Evolutionary conservation across 2,888 invertebrate species (phyloP), one percentile per base, ranked within the genome.

Genomic region (Dolichomitus sp.): DNA sequence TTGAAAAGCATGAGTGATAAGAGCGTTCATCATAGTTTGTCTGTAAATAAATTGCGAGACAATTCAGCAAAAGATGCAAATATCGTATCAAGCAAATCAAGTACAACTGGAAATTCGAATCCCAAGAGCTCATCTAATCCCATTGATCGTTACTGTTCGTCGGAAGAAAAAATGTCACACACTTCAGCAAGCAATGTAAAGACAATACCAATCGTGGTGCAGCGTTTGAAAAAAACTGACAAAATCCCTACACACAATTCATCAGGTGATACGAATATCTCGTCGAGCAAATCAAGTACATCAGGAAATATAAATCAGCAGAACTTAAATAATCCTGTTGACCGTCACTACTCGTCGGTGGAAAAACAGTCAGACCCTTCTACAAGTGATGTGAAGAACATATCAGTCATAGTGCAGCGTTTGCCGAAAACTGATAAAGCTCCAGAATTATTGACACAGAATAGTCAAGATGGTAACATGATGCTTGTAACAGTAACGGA

Each of bases 381-480:
- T 11, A 30, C 1, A 11, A 50, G 37, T 37, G 72, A 72, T 27
- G 48, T 57, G 7, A 85, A 85, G n/a, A 87, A 87, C 11, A 82
- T 89, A 3, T 89, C 88, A 0, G 84, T 90, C 14, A 59, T 86
- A 3, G 76, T 83, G 2, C 63, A 69, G 19, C 69, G 73, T 30
- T 33, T 54, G 9, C 40, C 61, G 9, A 50, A 42, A 11, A 30
- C 23, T n/a, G 75, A 79, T n/a, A 30, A 11, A 2, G 23, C 30
- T 12, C 19, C 23, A 14, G 30, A 54, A 40, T 61, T n/a, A 12
- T 48, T 70, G 27, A 17, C 27, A 6, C 17, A 4, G n/a, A 52
- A 63, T 33, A 27, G 30, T 14, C 63, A 11, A 17, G 81, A 79
- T 17, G 63, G 42, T 9, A 59, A 69, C 23, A 52, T 77, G 69